phyloP scores from a whole-genome alignment of 2,888 invertebrate genomes.

The Arrhopalites spinosus region DNA sequence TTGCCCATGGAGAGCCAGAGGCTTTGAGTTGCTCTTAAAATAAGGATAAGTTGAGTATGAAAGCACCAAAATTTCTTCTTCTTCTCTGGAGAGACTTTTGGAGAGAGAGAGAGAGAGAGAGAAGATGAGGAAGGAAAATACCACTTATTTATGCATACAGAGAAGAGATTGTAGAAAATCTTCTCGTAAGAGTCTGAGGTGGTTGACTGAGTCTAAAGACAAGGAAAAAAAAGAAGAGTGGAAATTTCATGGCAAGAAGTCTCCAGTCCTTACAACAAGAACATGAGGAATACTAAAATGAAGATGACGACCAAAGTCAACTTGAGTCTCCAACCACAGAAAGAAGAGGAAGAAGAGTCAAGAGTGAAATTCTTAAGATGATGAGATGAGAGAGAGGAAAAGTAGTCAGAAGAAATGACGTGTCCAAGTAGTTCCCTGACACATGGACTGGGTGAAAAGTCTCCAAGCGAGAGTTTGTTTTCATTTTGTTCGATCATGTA shows the following conservation, averaged over 20 bases:
- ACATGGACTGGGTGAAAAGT: conserved; percentile 38
- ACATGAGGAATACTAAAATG: too few relatives aligned
- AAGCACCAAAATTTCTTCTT: background rate
- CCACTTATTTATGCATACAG: conserved; percentile 31
- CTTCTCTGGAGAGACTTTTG: background rate
- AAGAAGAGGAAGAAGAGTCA: conserved; percentile 1
- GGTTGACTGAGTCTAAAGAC: background rate
- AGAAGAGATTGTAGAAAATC: background rate
- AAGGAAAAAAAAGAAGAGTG: conserved; percentile 9
- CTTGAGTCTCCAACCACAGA: background rate
- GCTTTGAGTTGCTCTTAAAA: background rate
- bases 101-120: background rate
- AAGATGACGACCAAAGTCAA: too few relatives aligned
- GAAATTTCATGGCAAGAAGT: too few relatives aligned
- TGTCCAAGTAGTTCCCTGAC: conserved; percentile 34
- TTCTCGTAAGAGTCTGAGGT: background rate
- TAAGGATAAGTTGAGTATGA: background rate
- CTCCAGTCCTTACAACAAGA: too few relatives aligned
- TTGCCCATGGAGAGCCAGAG: conserved; percentile 4
- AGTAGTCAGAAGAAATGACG: conserved; percentile 27
- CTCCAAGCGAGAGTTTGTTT: conserved; percentile 40
- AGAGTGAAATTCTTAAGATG: conserved; percentile 9
- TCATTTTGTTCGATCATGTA: conserved; percentile 38
- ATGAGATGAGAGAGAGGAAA: conserved; percentile 24
- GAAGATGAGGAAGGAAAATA: background rate